A percentile compares a stretch with the other conserved stretches of the same genome.
These are phyloP conservation scores for Drosophila parthenogenetica DNA, from an alignment of 2,888 invertebrate genomes.

Conservation along the genomic window DNA sequence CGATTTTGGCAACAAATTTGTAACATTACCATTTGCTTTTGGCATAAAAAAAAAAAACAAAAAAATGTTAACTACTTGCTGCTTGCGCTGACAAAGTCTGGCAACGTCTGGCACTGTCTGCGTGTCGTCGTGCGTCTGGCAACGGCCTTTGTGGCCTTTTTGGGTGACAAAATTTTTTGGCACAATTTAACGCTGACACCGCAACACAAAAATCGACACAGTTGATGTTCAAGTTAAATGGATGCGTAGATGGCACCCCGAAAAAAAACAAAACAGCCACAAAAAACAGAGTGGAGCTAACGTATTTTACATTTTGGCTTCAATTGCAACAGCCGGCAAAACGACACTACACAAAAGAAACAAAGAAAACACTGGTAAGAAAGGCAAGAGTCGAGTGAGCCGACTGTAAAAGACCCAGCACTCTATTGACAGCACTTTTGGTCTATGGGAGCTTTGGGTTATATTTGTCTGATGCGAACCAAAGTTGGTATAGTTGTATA, in stretches of 20 bases:
- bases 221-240: constrained; percentile 39
- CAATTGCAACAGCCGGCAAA: constrained; percentile 63
- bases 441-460: too few species aligned
- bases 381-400: too few species aligned
- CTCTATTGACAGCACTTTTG: too few species aligned
- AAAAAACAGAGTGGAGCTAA: constrained; percentile 1
- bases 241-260: constrained; percentile 30
- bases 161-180: constrained; percentile 66
- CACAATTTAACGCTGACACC: constrained; percentile 70
- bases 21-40: constrained; percentile 56
- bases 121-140: background rate
- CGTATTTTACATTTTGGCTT: constrained; percentile 32
- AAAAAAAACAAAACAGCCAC: background rate
- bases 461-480: too few species aligned
- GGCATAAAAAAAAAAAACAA: constrained; percentile 39
- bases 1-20: constrained; percentile 65
- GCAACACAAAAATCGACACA: constrained; percentile 35
- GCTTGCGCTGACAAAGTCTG: constrained; percentile 8
- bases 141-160: constrained; percentile 35
- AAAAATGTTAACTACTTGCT: constrained; percentile 29
- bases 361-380: too few species aligned
- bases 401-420: too few species aligned
- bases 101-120: background rate
- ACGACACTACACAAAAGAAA: constrained; percentile 38
- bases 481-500: too few species aligned